A percentile compares a stretch with the other conserved stretches of the same genome.
phyloP scores from a whole-genome alignment of 2,888 invertebrate genomes.

The Bedellia somnulentella region DNA sequence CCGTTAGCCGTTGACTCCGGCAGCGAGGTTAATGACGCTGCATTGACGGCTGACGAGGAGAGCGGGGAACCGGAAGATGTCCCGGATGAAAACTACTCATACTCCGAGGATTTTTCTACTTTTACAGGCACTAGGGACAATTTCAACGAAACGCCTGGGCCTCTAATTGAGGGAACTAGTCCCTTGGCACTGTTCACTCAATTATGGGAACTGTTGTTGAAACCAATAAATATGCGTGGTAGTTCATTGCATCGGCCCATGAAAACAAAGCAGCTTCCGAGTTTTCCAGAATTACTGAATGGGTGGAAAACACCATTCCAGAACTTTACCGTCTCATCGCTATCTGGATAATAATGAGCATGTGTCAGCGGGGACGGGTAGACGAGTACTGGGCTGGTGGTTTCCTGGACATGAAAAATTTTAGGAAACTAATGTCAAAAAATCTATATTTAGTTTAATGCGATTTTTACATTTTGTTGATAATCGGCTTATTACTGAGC shows the following conservation, averaged over 20 bases:
- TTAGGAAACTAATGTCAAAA: background rate
- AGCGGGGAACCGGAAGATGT: background rate
- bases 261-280: too few relatives aligned
- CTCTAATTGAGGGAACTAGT: conserved; percentile 2
- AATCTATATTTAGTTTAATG: too few relatives aligned
- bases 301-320: too few relatives aligned
- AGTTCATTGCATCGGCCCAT: too few relatives aligned
- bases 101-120: background rate
- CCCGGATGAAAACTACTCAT: background rate
- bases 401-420: background rate
- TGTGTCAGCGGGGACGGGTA: background rate
- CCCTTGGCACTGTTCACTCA: conserved; percentile 2
- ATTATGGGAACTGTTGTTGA: conserved; percentile 6
- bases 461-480: conserved; percentile 4
- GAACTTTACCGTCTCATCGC: too few relatives aligned
- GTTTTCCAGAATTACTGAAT: too few relatives aligned
- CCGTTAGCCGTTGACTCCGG: background rate
- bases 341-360: background rate
- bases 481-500: conserved; percentile 1
- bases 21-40: conserved; percentile 1
- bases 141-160: conserved; percentile 1
- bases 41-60: background rate
- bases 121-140: background rate
- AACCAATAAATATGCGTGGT: too few relatives aligned
- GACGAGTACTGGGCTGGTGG: conserved; percentile 1